phyloP scores from a whole-genome alignment of 2,888 invertebrate genomes.

The Elegia similella region DNA sequence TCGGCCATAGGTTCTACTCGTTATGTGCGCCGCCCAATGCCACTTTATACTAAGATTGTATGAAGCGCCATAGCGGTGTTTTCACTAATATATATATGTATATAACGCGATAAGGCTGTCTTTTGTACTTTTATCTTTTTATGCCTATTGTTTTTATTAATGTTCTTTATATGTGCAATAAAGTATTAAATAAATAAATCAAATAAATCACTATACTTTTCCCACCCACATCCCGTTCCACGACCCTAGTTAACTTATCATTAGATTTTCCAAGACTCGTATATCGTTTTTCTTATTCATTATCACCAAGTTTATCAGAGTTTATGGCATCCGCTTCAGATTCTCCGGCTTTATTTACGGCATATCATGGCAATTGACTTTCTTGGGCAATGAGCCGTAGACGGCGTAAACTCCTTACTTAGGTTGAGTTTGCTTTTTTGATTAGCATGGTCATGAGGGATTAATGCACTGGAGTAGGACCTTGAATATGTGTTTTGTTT shows the following conservation, averaged over 20 bases:
- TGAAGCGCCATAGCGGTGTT: too few species aligned
- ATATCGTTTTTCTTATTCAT: conserved; percentile 9
- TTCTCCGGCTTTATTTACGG: conserved; percentile 1
- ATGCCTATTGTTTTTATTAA: too few species aligned
- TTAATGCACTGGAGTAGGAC: not conserved
- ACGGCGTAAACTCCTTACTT: not conserved
- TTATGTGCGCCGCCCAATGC: too few species aligned
- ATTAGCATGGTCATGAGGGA: not conserved
- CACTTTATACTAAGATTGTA: too few species aligned
- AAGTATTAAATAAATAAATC: too few species aligned
- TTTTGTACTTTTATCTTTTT: too few species aligned
- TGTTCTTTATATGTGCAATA: too few species aligned
- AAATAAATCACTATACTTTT: not conserved
- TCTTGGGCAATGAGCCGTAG: conserved; percentile 3
- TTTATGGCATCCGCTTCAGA: not conserved
- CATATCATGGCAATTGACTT: conserved; percentile 7
- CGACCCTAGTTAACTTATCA: not conserved
- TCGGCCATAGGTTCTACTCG: too few species aligned
- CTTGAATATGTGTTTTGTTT: not conserved
- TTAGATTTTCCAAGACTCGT: conserved; percentile 7
- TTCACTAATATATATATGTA: too few species aligned
- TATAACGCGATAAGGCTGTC: too few species aligned
- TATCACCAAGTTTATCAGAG: conserved; percentile 9
- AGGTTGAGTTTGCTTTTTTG: conserved; percentile 6
- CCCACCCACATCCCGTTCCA: not conserved